Percentiles rank a stretch among this genome's conserved stretches.
phyloP scores from a whole-genome alignment of 1,140 invertebrate genomes.

The Stegodyphus mimosarum region DNA sequence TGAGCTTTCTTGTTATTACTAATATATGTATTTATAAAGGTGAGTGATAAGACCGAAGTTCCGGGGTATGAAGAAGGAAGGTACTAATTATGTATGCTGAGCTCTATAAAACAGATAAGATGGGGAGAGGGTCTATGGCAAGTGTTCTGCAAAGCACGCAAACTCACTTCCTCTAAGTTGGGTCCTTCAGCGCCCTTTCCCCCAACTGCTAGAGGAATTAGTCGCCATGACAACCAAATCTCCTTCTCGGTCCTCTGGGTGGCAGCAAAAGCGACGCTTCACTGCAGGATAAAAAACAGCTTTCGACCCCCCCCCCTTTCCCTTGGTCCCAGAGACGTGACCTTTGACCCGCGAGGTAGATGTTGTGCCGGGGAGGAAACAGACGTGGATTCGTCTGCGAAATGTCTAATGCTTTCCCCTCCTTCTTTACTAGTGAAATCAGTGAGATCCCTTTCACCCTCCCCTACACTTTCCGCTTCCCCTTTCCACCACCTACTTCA shows the following conservation, averaged over 20 bases:
- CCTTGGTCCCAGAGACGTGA: conserved; percentile 29
- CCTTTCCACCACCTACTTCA: background rate
- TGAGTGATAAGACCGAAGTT: background rate
- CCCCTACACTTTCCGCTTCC: background rate
- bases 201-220: conserved; percentile 50
- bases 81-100: background rate
- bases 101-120: background rate
- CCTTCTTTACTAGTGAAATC: background rate
- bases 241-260: conserved; percentile 40
- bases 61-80: background rate
- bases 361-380: conserved; percentile 20
- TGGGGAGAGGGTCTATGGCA: background rate
- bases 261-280: conserved; percentile 47
- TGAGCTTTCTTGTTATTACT: no score
- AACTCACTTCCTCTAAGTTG: conserved; percentile 21
- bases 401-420: conserved; percentile 21
- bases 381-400: conserved; percentile 22
- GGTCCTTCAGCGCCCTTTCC: conserved; percentile 35
- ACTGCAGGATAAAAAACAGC: conserved; percentile 18
- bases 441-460: background rate
- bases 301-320: conserved; percentile 19
- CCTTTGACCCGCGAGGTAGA: conserved; percentile 51
- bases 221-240: conserved; percentile 56
- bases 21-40: no score
- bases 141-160: conserved; percentile 15